Percentiles rank a stretch among this genome's conserved stretches.
These are phyloP conservation scores for Hetaerina titia DNA, from an alignment of 2,888 invertebrate species.

Conservation along the genomic window DNA sequence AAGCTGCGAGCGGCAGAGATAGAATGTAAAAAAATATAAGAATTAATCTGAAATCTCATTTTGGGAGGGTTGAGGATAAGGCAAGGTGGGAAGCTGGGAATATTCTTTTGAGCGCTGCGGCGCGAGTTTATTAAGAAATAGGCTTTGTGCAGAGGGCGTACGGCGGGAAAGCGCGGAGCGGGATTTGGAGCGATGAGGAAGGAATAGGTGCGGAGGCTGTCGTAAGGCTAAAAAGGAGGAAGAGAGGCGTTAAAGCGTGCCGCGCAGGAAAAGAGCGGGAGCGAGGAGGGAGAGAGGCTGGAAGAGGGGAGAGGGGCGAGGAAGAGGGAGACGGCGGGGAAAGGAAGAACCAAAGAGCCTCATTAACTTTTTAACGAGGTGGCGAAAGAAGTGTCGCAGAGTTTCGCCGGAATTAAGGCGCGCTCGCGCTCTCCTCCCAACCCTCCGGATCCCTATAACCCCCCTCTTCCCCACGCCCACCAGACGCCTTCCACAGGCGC, in stretches of 20 bases:
- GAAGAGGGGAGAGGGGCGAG: background rate
- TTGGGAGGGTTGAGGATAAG: background rate
- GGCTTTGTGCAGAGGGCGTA: background rate
- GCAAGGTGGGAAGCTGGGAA: background rate
- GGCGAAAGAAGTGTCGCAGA: conserved; percentile 41
- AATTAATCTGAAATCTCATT: background rate
- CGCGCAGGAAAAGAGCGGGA: background rate
- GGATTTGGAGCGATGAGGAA: background rate
- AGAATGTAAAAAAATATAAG: background rate
- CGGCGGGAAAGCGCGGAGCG: background rate
- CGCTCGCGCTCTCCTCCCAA: background rate
- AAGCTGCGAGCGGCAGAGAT: background rate
- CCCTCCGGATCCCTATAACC: too few species aligned
- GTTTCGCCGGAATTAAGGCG: background rate
- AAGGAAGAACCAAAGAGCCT: background rate
- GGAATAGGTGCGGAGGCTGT: background rate
- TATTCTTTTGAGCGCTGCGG: background rate
- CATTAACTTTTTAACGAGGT: conserved; percentile 54
- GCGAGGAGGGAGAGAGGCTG: background rate
- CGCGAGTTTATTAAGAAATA: background rate
- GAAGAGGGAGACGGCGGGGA: background rate
- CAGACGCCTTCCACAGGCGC: background rate
- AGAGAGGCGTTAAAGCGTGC: too few species aligned
- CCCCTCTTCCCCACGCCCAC: background rate
- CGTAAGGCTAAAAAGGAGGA: too few species aligned